Base-by-base conservation (phyloP, 2,797 vertebrate species). In the Acanthiza pusilla region DNA sequence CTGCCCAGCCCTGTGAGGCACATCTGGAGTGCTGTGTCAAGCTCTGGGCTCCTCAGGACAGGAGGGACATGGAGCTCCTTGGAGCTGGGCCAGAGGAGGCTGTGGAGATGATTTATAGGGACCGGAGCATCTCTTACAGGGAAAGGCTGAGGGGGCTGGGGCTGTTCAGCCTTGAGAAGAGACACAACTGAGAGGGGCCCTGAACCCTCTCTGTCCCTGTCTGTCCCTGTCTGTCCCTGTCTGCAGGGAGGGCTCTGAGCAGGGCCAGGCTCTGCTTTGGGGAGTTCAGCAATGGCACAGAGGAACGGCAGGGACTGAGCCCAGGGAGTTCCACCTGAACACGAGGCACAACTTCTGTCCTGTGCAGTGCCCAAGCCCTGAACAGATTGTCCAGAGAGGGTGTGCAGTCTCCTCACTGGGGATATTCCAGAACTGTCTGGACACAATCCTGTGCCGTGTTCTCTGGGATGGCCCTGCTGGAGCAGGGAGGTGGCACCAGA, bases 61-160 rank as follows among this genome's bases (percentile, higher is more conserved):
- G 20, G 13, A 66, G 42, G 42, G 42, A 65, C 50, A 36, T 4
- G n/a, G 61, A 78, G 32, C 13, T 54, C 32, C 50, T 36, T 36
- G n/a, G 20, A 77, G 7, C 0, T 0, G 60, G 60, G 5, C 32
- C 60, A 77, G 48, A 0, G 0, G 32, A 54, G 61, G 32, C 6
- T 78, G 26, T 0, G 0, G 50, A 65, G 75, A 54, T 36, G 61
- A 36, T 65, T 54, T 7, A 43, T 18, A 65, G 75, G 27, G n/a
- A 8, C 74, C 30, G 61, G 32, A 65, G 18, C 57, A 72, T 32
- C 79, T 45, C 17, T 71, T 16, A 3, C 16, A 51, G n/a, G 48
- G 47, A 62, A 61, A 70, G 54, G 77, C 77, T 68, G 77, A 70
- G 65, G 54, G 54, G 50, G 53, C 77, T 68, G 65, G 77, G 54